Conservation (phyloP, 2,888 invertebrate species). For the Horisme vitalbata region DNA sequence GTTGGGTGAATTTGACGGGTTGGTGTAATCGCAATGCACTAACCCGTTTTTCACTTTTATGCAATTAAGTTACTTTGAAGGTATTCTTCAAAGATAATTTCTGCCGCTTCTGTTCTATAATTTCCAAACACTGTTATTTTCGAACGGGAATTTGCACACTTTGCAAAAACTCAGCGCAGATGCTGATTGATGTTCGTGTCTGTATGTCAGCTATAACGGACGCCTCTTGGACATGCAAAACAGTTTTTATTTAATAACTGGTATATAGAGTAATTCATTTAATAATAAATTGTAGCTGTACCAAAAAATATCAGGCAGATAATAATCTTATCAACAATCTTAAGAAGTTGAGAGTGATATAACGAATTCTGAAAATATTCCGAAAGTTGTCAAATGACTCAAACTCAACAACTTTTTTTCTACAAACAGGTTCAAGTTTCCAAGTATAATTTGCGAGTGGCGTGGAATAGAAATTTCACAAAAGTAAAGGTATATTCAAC, state of each 20-base stretch:
- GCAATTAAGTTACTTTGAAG: too few relatives aligned
- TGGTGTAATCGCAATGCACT: too few relatives aligned
- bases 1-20: too few relatives aligned
- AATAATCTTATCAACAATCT: neutral
- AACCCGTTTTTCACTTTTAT: too few relatives aligned
- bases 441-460: constrained; percentile 16
- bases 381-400: constrained; percentile 25
- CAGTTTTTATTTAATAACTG: constrained; percentile 49
- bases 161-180: constrained; percentile 29
- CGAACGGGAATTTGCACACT: constrained; percentile 32
- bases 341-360: constrained; percentile 1
- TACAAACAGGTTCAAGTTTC: constrained; percentile 21
- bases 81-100: neutral
- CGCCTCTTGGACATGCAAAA: constrained; percentile 42
- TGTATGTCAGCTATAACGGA: constrained; percentile 37
- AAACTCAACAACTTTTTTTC: constrained; percentile 18
- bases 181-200: constrained; percentile 29
- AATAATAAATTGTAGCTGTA: neutral
- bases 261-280: constrained; percentile 7
- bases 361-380: constrained; percentile 12
- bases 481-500: neutral
- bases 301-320: neutral
- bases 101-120: constrained; percentile 13
- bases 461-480: constrained; percentile 13
- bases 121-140: constrained; percentile 34